These are phyloP conservation scores for Glaucopsyche alexis DNA, from an alignment of 2,888 invertebrate species.

Conservation along the genomic window DNA sequence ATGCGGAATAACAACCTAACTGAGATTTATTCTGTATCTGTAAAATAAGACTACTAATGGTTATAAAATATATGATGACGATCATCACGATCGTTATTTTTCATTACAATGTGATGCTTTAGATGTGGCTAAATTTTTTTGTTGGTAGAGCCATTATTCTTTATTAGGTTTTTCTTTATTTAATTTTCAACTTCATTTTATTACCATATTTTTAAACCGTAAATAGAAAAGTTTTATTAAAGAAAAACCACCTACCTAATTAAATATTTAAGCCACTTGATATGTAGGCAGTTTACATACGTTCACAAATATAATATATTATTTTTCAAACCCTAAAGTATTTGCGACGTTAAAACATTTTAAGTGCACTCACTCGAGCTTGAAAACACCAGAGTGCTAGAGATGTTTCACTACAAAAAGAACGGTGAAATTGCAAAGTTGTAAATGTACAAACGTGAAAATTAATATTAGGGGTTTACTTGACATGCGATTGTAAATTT, in stretches of 20 bases:
- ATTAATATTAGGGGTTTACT: neutral
- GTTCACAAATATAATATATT: neutral
- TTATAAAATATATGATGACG: neutral
- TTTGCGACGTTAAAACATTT: conserved; percentile 6
- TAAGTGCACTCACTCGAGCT: conserved; percentile 14
- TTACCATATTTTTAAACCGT: too few species aligned
- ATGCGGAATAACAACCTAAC: neutral
- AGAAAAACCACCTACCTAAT: too few species aligned
- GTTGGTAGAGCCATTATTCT: too few species aligned
- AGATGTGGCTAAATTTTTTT: too few species aligned
- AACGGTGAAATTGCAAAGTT: neutral
- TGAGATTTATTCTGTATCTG: conserved; percentile 8
- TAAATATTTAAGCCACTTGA: too few species aligned
- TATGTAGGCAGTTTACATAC: too few species aligned
- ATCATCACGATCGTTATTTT: neutral
- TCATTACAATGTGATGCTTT: neutral
- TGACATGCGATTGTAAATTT: too few species aligned
- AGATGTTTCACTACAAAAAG: conserved; percentile 2
- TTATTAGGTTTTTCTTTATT: too few species aligned
- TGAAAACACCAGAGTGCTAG: neutral
- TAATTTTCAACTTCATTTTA: too few species aligned
- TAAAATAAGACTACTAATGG: neutral
- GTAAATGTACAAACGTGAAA: neutral
- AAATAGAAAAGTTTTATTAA: too few species aligned
- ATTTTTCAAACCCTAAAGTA: neutral